phyloP scores from a whole-genome alignment of 2,797 vertebrate species.

The Crocidura indochinensis region DNA sequence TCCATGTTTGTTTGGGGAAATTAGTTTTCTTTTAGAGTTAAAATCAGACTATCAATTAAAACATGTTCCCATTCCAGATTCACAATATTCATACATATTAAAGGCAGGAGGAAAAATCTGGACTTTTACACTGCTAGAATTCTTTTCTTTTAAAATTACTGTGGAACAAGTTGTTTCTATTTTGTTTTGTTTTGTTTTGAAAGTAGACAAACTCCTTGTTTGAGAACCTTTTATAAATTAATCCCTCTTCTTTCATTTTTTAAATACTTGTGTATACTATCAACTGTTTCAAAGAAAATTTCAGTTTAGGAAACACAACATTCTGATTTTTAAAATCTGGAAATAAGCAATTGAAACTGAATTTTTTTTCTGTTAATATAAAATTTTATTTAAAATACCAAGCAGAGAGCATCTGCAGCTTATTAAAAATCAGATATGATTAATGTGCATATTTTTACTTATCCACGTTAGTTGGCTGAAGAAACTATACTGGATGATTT shows the following conservation, averaged over 20 bases:
- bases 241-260: constrained; percentile 24
- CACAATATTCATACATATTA: constrained; percentile 44
- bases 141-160: background rate
- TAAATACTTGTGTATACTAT: background rate
- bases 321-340: constrained; percentile 28
- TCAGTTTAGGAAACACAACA: background rate
- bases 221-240: constrained; percentile 20
- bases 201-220: constrained; percentile 40
- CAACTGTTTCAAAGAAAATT: constrained; percentile 43
- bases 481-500: constrained; percentile 50
- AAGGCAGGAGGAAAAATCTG: background rate
- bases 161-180: background rate
- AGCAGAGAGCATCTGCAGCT: background rate
- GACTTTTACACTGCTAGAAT: constrained; percentile 26
- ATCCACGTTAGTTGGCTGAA: constrained; percentile 3
- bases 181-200: constrained; percentile 1
- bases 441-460: constrained; percentile 43
- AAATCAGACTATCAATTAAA: constrained; percentile 61
- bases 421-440: constrained; percentile 50
- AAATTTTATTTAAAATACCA: constrained; percentile 10
- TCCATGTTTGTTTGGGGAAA: background rate
- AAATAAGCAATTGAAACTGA: constrained; percentile 46
- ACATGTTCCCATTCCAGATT: constrained; percentile 41
- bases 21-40: constrained; percentile 3
- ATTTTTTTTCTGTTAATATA: constrained; percentile 57